Base-by-base conservation (phyloP, 2,888 invertebrate species). In the Galeopsomyia nigrocyanea region DNA sequence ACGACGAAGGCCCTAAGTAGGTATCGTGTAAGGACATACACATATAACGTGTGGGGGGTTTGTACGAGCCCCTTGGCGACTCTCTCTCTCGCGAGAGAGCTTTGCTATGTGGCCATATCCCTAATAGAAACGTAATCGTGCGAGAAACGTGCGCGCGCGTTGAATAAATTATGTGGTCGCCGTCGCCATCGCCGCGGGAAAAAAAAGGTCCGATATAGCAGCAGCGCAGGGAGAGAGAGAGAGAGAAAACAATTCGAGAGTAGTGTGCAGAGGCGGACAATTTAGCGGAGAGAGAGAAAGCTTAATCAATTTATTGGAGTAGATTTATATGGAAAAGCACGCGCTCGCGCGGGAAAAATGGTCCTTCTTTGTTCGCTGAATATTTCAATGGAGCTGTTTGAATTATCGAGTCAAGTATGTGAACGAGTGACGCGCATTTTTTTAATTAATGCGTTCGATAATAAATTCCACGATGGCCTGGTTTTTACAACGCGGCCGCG, bases 41-140 rank as follows among this genome's bases (percentile, higher is more conserved):
- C 13, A 39, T 9, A 39, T 9, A 13, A 7, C 39, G 10, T 10
- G 68, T 49, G 46, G 61, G 14, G 46, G 50, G 39, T 22, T 17
- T 39, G 53, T 55, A 60, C 47, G 16, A 13, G 66, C 57, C 66
- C 66, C 70, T 46, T 9, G 73, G 65, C 50, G 62, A 21, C 62
- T 46, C 17, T 22, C 19, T 39, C 39, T 39, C 39, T 39, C 39
- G 7, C 13, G 13, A 7, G 39, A 39, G 39, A 39, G 39, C 39
- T 39, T 39, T 39, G n/a, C n/a, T n/a, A n/a, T 39, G 39, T 10
- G 46, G 26, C 53, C 60, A 21, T 62, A 31, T 50, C 70, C 39
- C 74, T 74, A 74, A 74, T 71, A 74, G 74, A 71, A 74, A 71
- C 57, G 65, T 71, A 74, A 74, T 74, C 70, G 70, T 46, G 3